Evolutionary conservation across 2,888 invertebrate genomes (phyloP), one percentile per base, ranked within the genome.

Genomic region (Synergus umbraculus): DNA sequence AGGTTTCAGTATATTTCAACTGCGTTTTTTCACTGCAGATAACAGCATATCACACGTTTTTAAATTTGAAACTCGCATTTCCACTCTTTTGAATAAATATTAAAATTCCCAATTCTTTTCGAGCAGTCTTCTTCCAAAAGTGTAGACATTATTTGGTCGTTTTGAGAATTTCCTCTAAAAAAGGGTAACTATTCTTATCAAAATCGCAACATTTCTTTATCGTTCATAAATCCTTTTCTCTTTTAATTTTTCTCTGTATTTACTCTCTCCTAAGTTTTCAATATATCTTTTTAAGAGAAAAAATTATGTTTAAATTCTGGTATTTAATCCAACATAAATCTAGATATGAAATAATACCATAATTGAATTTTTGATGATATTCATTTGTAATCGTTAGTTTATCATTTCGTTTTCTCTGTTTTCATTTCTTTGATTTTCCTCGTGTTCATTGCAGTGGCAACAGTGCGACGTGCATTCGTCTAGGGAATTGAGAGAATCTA

Each of bases 321-420:
- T 49, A 4, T 37, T 37, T 37, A 9, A 44, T 46, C 13, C 15
- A 15, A 44, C 66, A 65, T 66, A 41, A n/a, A 58, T 58, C 60
- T 29, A 41, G 41, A 43, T 8, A 60, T 43, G 2, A 41, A 76
- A 41, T n/a, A 76, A 76, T 2, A 18, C 15, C 10, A 43, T 63
- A 63, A 54, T 54, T 41, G 49, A 69, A 69, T 49, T 73, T n/a
- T 9, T 29, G 7, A 29, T 37, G 9, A 49, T 54, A 69, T 1
- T 15, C 7, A n/a, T 73, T 73, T 29, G n/a, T 73, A 79, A 77
- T 79, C 81, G 87, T 88, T 91, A 90, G 82, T 88, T 86, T 79
- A 90, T 89, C 91, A 92, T 92, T 83, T 91, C 92, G 85, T 92
- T 92, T 83, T 92, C 92, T 37, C 87, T 87, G 79, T 91, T 92